Evolutionary conservation across 2,888 invertebrate genomes (phyloP), one percentile per base, ranked within the genome.

Genomic region (Drosophila eohydei): DNA sequence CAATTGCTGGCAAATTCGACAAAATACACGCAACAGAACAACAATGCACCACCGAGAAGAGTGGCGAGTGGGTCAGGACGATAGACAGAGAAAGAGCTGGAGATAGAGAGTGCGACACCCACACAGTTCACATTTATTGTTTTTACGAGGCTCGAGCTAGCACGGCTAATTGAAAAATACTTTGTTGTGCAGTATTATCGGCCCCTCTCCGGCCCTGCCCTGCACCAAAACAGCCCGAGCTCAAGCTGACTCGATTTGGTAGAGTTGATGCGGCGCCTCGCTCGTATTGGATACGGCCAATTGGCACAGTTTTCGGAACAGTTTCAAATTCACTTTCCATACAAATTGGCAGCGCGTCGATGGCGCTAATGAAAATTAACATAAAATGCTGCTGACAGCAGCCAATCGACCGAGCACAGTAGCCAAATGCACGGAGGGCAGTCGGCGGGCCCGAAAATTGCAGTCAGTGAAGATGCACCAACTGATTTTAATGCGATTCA

Each of bases 311-410:
- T 88, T 87, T 74, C 26, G 55, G 46, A 62, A 71, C 80, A 76
- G 74, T 80, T 84, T 86, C 80, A 80, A 86, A 87, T 87, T 87
- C 85, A 86, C 89, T 89, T 87, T 84, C 88, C 85, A 82, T 87
- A 87, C 88, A 86, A 86, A 89, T 89, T 86, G 85, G 79, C 84
- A 84, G 80, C 83, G 83, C 76, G 86, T 73, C 84, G 88, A 65
- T 81, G 83, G 81, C 80, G 85, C 89, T 86, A 86, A 89, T 86
- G 86, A 89, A 86, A 86, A 86, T 86, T 86, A 86, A 82, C 89
- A 86, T 86, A 86, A 86, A 86, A 89, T 89, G 89, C 80, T 84
- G 86, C 86, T 86, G 86, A 89, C 86, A 89, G 88, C 87, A 87
- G 89, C 89, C 89, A 85, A 85, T 89, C 84, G 85, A 87, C 87